Evolutionary conservation across 2,797 vertebrate genomes (phyloP), one percentile per base, ranked within the genome.

Genomic region (Fratercula arctica): DNA sequence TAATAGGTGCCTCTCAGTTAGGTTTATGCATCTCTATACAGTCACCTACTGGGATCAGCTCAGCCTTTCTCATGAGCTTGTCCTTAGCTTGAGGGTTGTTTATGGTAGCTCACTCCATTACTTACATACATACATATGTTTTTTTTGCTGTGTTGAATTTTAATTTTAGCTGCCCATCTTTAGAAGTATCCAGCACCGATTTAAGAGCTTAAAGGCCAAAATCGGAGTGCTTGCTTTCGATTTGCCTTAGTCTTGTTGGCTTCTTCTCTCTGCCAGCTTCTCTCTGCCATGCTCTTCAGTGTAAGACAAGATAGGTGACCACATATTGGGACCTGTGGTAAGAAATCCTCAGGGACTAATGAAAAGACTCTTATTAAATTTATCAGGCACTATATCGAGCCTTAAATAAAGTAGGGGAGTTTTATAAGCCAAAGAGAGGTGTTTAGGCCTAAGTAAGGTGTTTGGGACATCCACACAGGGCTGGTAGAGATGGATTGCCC

Each of bases 21-120:
- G 33, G 11, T 54, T 84, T 37, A 24, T 16, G 39, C 13, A 8
- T 74, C 31, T 84, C 17, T 57, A 11, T 66, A 13, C 20, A 29
- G 43, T 72, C 48, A 63, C 1, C 8, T 63, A 0, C 0, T 77
- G 16, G 59, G 25, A 21, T 53, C 28, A 57, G 9, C n/a, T 80
- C 25, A 76, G 0, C 12, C 3, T 67, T 70, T 63, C 41, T 41
- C 6, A 4, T 10, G 23, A 60, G 13, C 11, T 14, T 0, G 2
- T 11, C 12, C 28, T 83, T 63, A 43, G 31, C 16, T 41, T 85
- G 43, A n/a, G 29, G 1, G 6, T 14, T 48, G 16, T 29, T 63
- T 14, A 13, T 3, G 3, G 43, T 25, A 5, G 6, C 28, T 61
- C 64, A 24, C 18, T 61, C 50, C 4, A 6, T 33, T 24, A 57